phyloP scores from a whole-genome alignment of 2,888 invertebrate species.

The Drosophila vallismaia region DNA sequence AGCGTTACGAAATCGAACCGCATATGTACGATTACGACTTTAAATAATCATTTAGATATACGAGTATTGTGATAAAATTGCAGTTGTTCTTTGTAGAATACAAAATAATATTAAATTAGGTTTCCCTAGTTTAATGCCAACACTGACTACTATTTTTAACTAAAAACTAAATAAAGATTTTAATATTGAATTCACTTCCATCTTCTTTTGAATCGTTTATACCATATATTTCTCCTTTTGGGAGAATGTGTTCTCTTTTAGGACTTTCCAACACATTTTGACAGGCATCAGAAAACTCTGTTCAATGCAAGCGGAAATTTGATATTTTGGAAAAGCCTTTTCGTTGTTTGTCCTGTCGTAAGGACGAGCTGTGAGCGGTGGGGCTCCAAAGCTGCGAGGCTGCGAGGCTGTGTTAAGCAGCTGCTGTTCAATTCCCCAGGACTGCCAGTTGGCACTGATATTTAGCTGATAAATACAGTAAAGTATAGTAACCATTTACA shows the following conservation, averaged over 20 bases:
- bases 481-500: background rate
- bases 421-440: slow-evolving; percentile 43
- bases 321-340: slow-evolving; percentile 46
- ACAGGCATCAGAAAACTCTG: slow-evolving; percentile 22
- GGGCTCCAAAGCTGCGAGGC: too few relatives aligned
- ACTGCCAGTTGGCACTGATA: background rate
- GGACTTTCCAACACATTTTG: background rate
- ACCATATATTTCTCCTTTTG: background rate
- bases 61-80: too few relatives aligned
- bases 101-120: too few relatives aligned
- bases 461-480: background rate
- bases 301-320: slow-evolving; percentile 47
- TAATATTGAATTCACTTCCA: too few relatives aligned
- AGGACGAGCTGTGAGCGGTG: background rate
- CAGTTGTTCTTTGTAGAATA: too few relatives aligned
- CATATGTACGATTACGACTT: background rate
- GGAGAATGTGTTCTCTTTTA: background rate
- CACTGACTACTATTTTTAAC: background rate
- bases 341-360: slow-evolving; percentile 21
- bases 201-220: background rate
- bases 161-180: too few relatives aligned
- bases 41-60: background rate
- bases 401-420: slow-evolving; percentile 1
- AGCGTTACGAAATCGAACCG: slow-evolving; percentile 24
- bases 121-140: too few relatives aligned